These are phyloP conservation scores for Corapipo altera DNA, from an alignment of 2,113 vertebrate genomes.

Conservation along the genomic window DNA sequence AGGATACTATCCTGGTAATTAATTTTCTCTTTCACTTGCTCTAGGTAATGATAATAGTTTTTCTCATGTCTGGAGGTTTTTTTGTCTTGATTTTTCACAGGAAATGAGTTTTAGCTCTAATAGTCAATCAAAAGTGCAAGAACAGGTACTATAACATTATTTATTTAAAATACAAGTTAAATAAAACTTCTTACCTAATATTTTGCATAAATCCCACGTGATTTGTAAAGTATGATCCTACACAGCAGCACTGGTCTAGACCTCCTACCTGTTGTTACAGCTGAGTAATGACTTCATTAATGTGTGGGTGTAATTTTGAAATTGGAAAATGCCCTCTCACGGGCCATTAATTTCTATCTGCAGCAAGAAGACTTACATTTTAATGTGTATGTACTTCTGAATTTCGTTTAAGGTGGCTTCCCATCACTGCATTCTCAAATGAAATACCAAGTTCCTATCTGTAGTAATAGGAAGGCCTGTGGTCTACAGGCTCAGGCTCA, in stretches of 20 bases:
- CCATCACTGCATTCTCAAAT: not conserved
- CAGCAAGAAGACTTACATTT: not conserved
- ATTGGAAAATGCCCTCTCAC: not conserved
- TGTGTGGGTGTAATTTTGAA: constrained; percentile 14
- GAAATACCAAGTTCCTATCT: not conserved
- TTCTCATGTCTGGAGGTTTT: not conserved
- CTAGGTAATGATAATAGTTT: not conserved
- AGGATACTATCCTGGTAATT: not conserved
- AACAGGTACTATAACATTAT: not conserved
- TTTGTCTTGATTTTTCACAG: not conserved
- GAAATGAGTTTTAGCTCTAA: not conserved
- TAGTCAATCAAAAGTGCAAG: not conserved
- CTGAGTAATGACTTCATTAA: constrained; percentile 45
- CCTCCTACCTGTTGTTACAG: constrained; percentile 37
- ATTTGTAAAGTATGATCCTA: not conserved
- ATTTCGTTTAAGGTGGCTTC: not conserved
- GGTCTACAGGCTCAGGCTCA: not conserved
- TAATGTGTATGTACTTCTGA: not conserved
- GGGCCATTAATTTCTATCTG: not conserved
- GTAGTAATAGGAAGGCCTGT: not conserved
- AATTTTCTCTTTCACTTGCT: not conserved
- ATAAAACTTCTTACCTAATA: not conserved
- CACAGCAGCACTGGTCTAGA: not conserved
- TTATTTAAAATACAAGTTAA: not conserved
- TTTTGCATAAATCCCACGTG: not conserved